Base-by-base conservation (phyloP, 2,113 vertebrate genomes). In the Actinemys pallida region DNA sequence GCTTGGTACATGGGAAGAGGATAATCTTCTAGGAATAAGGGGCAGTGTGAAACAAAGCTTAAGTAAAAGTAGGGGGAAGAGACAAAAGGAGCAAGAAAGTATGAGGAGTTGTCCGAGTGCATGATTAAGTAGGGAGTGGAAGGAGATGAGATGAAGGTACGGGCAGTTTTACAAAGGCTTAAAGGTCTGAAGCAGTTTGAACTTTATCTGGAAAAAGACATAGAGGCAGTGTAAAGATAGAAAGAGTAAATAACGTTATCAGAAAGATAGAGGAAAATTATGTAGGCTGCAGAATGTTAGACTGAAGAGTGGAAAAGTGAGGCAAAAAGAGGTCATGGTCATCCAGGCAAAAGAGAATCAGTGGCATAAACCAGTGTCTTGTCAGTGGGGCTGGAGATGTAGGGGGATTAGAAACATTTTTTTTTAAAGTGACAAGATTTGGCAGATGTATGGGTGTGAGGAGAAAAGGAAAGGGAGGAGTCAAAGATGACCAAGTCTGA, bases 381-480 rank as follows among this genome's bases (percentile, higher is more conserved):
- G 62, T 2, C 62, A 65, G 62, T 17, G 31, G 31, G 62, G 62
- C 62, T 65, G 13, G 29, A 65, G 14, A 35, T 31, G 31, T 35
- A 65, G 31, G 29, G 31, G 14, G 31, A 17, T 65, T 65, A 35
- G 62, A 19, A 65, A 65, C 6, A 65, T 35, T 65, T 65, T 16
- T 16, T 45, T 45, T 45, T 45, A 17, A 69, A 69, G 65, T n/a
- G 35, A 69, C 35, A 39, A 69, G 35, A 69, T 69, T 39, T 69
- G 65, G 17, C 8, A 69, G 17, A 35, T 69, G 35, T 20, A 5
- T n/a, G 14, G 17, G 19, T 20, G 35, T 69, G 17, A n/a, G 65
- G 35, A n/a, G 17, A 19, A 75, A 65, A 88, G 27, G 11, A 91
- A 92, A 96, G 81, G 2, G 22, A 76, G 80, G 85, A 72, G 27